Conservation (phyloP, 2,888 invertebrate species). For the Zele albiditarsus region DNA sequence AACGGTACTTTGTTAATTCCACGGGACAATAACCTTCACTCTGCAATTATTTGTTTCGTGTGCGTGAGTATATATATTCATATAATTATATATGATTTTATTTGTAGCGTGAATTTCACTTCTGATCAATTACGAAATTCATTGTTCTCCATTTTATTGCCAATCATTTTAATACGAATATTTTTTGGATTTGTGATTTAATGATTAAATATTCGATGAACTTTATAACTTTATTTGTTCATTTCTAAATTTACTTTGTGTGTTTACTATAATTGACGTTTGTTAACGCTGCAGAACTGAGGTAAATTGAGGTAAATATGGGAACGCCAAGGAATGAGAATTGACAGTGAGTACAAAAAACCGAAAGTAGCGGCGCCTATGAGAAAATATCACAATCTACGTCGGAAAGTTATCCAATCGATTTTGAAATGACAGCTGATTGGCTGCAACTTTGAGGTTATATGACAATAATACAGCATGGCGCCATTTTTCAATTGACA, state of each 20-base stretch:
- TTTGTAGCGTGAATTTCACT: background rate
- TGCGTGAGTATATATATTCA: background rate
- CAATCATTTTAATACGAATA: background rate
- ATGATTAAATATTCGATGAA: no score
- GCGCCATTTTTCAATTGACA: no score
- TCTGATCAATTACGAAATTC: background rate
- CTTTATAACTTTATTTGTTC: background rate
- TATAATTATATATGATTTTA: background rate
- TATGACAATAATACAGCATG: no score
- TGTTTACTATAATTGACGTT: background rate
- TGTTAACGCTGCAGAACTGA: background rate
- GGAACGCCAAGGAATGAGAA: no score
- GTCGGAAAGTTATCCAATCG: no score
- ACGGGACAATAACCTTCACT: background rate
- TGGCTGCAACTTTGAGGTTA: no score
- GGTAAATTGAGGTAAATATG: background rate
- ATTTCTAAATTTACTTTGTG: background rate
- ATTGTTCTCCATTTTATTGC: background rate
- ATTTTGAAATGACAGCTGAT: no score
- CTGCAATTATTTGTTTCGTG: background rate
- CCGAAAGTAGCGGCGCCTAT: no score
- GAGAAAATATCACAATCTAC: no score
- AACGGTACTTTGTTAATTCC: background rate
- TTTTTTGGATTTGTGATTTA: background rate
- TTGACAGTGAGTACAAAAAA: no score